Base-by-base conservation (phyloP, 2,797 vertebrate genomes). In the Sebastes vulpes region DNA sequence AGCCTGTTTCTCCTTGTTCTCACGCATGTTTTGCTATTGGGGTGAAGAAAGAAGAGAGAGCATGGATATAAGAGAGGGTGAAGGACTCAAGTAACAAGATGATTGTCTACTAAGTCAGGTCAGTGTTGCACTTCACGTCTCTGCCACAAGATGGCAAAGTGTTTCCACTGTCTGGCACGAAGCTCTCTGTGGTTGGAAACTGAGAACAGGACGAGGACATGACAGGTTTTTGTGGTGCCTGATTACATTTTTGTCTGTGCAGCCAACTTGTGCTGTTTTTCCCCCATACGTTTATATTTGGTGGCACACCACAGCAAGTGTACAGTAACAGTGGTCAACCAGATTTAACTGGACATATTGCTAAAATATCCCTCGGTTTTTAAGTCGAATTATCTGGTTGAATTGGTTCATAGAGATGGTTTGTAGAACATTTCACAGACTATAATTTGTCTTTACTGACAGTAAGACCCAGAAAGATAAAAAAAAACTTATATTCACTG, bases 1-100 rank as follows among this genome's bases (percentile, higher is more conserved):
- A 0, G 97, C 98, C 86, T 99, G 98, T 86, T 99, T 99, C 93
- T 99, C 98, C 83, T 98, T 99, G 96, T 99, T 99, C 93, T 99
- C 98, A 20, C 98, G 91, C 97, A 98, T 99, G 93, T 97, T 98
- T 98, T 99, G 98, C 98, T 99, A 94, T 83, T 58, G 16, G 23
- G 59, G 50, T 14, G 14, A 71, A 70, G 26, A 11, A 57, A 25
- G 26, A 3, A 60, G 25, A 72, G 53, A 75, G 16, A 29, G 25
- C 3, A 5, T 4, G 12, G 21, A 26, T 3, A 18, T 3, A 28
- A 77, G 26, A 73, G 18, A 75, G n/a, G 9, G 4, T 29, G 38
- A 56, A 46, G 57, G 20, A 68, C 10, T 35, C 12, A 16, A 52
- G 4, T 21, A 21, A n/a, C 28, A 12, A 9, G 1, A 23, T 1